Conservation (phyloP, 2,888 invertebrate species). For the Morinoia aosen region DNA sequence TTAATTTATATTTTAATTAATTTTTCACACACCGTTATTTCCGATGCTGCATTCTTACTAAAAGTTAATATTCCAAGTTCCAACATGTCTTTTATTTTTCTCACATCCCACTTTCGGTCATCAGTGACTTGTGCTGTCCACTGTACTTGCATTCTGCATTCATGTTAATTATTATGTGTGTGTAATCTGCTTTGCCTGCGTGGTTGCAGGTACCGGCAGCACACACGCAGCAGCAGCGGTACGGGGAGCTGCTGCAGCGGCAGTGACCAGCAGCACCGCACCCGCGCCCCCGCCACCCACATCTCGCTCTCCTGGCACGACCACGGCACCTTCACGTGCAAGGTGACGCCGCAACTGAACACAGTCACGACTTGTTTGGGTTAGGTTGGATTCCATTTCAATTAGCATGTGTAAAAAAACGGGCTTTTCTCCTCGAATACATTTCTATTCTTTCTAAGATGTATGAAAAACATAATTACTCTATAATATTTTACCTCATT, state of each 20-base stretch:
- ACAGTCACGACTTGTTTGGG: constrained; percentile 75
- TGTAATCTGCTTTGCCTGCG: background rate
- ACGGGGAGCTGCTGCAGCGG: background rate
- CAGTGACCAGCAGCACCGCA: background rate
- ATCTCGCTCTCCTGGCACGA: constrained; percentile 19
- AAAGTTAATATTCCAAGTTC: no score
- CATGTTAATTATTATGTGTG: background rate
- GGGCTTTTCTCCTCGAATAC: no score
- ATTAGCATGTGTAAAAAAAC: no score
- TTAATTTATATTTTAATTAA: no score
- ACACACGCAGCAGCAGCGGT: background rate
- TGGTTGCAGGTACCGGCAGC: background rate
- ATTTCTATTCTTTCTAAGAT: no score
- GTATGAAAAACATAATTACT: no score
- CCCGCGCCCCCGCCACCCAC: background rate
- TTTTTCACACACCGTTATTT: no score
- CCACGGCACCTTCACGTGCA: constrained; percentile 26
- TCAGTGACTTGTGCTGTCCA: background rate
- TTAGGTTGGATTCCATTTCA: constrained; percentile 81
- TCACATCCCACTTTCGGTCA: no score
- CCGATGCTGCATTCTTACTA: no score
- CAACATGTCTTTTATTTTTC: no score
- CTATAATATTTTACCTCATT: no score
- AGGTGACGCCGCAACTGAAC: background rate
- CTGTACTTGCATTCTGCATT: background rate